Percentiles rank a stretch among this genome's conserved stretches.
Evolutionary conservation across 2,113 vertebrate species (phyloP).

Genomic region (Saccopteryx leptura): DNA sequence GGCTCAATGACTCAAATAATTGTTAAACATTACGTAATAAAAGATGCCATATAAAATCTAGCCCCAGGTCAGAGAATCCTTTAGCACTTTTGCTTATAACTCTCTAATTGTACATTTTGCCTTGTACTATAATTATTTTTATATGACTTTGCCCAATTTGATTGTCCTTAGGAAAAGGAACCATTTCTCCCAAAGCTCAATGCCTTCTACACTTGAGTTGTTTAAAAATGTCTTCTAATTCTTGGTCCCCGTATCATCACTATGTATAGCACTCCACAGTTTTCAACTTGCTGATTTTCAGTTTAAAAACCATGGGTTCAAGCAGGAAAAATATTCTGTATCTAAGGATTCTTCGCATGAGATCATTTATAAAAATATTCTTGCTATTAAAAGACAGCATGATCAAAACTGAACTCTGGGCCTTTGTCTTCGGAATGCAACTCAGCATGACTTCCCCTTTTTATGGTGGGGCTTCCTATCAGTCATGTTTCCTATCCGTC

Average conservation of each 20-base stretch:
- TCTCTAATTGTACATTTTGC: constrained; percentile 15
- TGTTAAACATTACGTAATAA: constrained; percentile 59
- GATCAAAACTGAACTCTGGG: constrained; percentile 41
- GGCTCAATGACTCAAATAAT: constrained; percentile 68
- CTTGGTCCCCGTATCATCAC: constrained; percentile 5
- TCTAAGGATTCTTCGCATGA: constrained; percentile 47
- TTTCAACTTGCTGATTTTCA: constrained; percentile 51
- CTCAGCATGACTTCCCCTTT: constrained; percentile 21
- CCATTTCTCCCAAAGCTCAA: not conserved
- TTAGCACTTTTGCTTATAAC: constrained; percentile 52
- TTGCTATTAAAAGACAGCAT: constrained; percentile 56
- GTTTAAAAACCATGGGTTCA: constrained; percentile 43
- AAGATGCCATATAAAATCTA: constrained; percentile 57
- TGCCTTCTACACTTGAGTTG: constrained; percentile 11
- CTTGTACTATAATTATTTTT: constrained; percentile 30
- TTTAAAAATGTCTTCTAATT: constrained; percentile 29
- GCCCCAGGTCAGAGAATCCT: not conserved
- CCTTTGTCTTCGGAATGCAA: constrained; percentile 18
- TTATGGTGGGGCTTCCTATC: not conserved
- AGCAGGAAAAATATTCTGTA: constrained; percentile 20
- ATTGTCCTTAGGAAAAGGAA: constrained; percentile 34
- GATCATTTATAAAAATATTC: constrained; percentile 48
- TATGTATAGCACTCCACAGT: not conserved
- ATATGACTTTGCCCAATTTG: constrained; percentile 38
- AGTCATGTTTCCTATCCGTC: constrained; percentile 35